Evolutionary conservation across 2,113 vertebrate genomes (phyloP), one percentile per base, ranked within the genome.

Genomic region (Eretmochelys imbricata): DNA sequence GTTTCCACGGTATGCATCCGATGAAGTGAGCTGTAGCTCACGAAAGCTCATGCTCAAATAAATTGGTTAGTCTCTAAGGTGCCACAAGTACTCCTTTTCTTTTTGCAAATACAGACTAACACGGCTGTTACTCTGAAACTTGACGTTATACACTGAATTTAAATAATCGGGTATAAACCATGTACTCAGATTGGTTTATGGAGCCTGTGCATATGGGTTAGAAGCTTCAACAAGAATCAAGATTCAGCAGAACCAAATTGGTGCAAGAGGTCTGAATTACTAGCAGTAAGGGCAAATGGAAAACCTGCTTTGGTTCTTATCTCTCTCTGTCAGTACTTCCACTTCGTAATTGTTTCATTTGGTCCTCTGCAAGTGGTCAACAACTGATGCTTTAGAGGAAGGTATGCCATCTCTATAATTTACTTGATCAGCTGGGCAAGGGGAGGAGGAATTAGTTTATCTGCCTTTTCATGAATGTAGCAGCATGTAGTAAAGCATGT

Each of bases 131-230:
- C 38, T 42, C 38, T 42, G 38, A 42, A 42, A 17, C 25, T 5
- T 48, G 2, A 35, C 12, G 12, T 22, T 4, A 1, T 16, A 79
- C 72, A n/a, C 6, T 1, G 1, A 6, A 48, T 78, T 4, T 78
- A 78, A 42, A 48, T 46, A 78, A 1, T 8, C 65, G 27, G 82
- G 27, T 91, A 5, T 17, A 83, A 89, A 49, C 10, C 25, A 48
- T 3, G 10, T 38, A 7, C 85, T 90, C 46, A 62, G 42, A 3
- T 1, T 76, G 54, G 55, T 1, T 48, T 82, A 2, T 24, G 19
- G 48, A 22, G 12, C 42, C 24, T 35, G 13, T 69, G 69, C 10
- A 31, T 87, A 17, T 69, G 31, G 42, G 51, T 25, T 38, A 7
- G 54, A 49, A 10, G 12, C 38, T 83, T 12, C 22, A 81, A 84